Conservation (phyloP, 2,888 invertebrate genomes). For the Nomada hirtipes region DNA sequence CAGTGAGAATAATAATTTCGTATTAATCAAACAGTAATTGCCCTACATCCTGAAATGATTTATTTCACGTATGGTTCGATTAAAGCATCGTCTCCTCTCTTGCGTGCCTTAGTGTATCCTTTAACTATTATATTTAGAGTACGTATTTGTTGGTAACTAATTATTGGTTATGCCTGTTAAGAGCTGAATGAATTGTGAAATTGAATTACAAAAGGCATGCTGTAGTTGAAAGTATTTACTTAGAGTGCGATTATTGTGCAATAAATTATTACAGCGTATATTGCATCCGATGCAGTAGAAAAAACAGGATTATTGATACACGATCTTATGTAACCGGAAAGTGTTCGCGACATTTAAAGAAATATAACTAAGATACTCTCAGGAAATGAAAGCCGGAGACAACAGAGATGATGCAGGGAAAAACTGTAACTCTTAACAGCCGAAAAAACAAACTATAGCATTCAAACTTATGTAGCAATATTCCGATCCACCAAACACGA, state of each 20-base stretch:
- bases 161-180: background rate
- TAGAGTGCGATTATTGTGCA: background rate
- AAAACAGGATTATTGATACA: background rate
- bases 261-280: background rate
- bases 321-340: no score
- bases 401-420: no score
- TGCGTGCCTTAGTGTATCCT: background rate
- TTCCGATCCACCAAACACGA: background rate
- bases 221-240: conserved; percentile 2
- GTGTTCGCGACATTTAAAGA: no score
- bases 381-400: no score
- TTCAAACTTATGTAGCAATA: background rate
- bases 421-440: background rate
- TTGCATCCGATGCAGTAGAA: background rate
- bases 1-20: background rate
- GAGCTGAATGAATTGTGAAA: background rate
- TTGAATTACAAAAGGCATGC: conserved; percentile 22
- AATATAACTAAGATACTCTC: no score
- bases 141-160: background rate
- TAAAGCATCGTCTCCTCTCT: no score
- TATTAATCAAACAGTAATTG: no score
- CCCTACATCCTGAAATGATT: no score
- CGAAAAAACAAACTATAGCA: background rate
- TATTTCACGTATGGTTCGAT: no score
- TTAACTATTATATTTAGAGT: background rate